Evolutionary conservation across 2,888 invertebrate species (phyloP).

Genomic region (Criorhina ranunculi): DNA sequence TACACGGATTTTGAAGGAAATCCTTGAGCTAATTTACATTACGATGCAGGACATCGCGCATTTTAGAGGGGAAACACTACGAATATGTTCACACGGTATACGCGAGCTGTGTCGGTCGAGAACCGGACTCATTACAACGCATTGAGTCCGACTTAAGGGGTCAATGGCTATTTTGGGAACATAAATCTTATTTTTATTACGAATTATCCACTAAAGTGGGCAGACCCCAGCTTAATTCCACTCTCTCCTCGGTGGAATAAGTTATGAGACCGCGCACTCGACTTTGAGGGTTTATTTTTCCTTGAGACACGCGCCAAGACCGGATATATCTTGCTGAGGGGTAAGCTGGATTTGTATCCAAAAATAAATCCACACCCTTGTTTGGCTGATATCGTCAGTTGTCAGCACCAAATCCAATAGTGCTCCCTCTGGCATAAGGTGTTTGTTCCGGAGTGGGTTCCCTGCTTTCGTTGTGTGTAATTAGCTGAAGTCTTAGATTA

Average conservation of each 20-base stretch:
- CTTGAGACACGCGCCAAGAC: constrained; percentile 66
- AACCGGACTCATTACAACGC: constrained; percentile 68
- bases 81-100: constrained; percentile 63
- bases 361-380: constrained; percentile 65
- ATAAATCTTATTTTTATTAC: constrained; percentile 76
- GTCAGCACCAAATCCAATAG: constrained; percentile 36
- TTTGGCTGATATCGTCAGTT: constrained; percentile 60
- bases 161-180: constrained; percentile 72
- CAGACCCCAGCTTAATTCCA: constrained; percentile 46
- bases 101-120: constrained; percentile 6
- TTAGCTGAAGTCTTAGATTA: constrained; percentile 69
- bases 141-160: constrained; percentile 65
- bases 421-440: constrained; percentile 38
- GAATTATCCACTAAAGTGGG: constrained; percentile 73
- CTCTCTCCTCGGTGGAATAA: constrained; percentile 36
- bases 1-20: constrained; percentile 57
- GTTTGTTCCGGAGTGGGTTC: constrained; percentile 55
- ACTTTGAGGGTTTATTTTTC: constrained; percentile 38
- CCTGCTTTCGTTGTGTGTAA: constrained; percentile 44
- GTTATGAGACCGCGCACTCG: constrained; percentile 65
- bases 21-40: constrained; percentile 68
- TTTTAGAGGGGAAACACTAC: too few relatives aligned
- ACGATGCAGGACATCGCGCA: too few relatives aligned
- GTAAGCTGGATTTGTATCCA: constrained; percentile 57
- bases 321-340: constrained; percentile 47